phyloP scores from a whole-genome alignment of 2,113 vertebrate species.

The Pleuronectes platessa region DNA sequence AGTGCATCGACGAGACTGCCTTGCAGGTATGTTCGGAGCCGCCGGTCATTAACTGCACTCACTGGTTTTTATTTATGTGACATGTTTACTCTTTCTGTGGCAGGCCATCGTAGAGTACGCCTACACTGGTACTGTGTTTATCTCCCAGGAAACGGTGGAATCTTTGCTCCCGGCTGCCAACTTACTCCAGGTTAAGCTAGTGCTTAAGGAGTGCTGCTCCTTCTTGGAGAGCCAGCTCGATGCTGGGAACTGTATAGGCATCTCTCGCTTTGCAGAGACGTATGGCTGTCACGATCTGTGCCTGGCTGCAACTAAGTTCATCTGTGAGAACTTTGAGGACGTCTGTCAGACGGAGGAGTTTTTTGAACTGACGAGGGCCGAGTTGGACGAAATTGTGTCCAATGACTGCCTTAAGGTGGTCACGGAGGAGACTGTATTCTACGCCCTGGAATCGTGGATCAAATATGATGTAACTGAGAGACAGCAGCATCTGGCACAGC shows the following conservation, averaged over 20 bases:
- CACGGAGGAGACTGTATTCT: slow-evolving; percentile 95
- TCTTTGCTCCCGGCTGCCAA: slow-evolving; percentile 97
- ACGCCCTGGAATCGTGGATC: slow-evolving; percentile 95
- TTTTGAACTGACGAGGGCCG: slow-evolving; percentile 92
- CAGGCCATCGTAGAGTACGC: slow-evolving; percentile 98
- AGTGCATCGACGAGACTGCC: slow-evolving; percentile 93
- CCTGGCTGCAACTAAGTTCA: slow-evolving; percentile 93
- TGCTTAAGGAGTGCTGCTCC: slow-evolving; percentile 96
- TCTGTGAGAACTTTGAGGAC: slow-evolving; percentile 97
- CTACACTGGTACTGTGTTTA: slow-evolving; percentile 96
- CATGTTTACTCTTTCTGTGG: slow-evolving; percentile 20
- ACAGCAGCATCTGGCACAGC: slow-evolving; percentile 93
- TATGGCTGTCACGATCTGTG: slow-evolving; percentile 97
- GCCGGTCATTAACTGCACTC: not conserved
- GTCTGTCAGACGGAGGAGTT: slow-evolving; percentile 97
- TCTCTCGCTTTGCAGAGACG: slow-evolving; percentile 97
- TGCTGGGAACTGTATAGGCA: slow-evolving; percentile 97
- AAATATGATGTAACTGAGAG: slow-evolving; percentile 95
- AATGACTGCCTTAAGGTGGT: slow-evolving; percentile 97
- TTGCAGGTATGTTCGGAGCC: slow-evolving; percentile 84
- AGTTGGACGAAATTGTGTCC: slow-evolving; percentile 96
- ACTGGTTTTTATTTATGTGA: slow-evolving; percentile 26
- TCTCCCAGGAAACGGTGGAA: slow-evolving; percentile 98
- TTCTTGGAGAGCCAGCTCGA: slow-evolving; percentile 98
- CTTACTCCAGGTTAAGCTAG: slow-evolving; percentile 95